Evolutionary conservation across 2,113 vertebrate species (phyloP).

Genomic region (Plecturocebus donacophilus): DNA sequence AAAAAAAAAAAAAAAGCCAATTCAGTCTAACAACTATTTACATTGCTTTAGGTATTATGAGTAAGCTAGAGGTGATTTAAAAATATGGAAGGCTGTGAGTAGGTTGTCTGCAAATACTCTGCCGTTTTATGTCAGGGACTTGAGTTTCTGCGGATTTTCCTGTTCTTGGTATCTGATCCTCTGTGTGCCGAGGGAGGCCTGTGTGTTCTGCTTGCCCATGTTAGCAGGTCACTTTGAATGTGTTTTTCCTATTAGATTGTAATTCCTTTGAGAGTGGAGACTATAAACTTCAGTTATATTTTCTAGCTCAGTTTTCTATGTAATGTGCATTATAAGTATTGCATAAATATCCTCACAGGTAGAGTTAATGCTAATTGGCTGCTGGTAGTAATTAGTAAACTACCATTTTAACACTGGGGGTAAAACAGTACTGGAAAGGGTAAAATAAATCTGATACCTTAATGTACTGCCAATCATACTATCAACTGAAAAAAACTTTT

Average conservation of each 20-base stretch:
- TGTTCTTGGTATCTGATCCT: neutral
- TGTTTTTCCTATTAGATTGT: neutral
- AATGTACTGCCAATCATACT: neutral
- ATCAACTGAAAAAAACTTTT: neutral
- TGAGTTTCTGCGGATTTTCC: neutral
- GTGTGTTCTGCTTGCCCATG: neutral
- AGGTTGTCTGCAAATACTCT: neutral
- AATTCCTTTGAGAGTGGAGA: neutral
- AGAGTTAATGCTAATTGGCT: neutral
- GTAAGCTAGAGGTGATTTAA: neutral
- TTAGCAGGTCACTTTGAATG: neutral
- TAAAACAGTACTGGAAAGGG: neutral
- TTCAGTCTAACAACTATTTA: neutral
- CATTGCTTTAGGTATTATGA: neutral
- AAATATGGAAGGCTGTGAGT: neutral
- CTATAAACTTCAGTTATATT: neutral
- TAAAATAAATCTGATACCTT: neutral
- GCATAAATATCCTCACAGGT: neutral
- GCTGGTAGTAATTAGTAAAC: neutral
- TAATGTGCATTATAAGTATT: neutral
- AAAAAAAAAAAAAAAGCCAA: fast-evolving
- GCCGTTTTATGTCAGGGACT: neutral
- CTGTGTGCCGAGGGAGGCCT: neutral
- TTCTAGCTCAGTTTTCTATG: neutral
- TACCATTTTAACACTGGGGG: neutral